Evolutionary conservation across 1,140 invertebrate genomes (phyloP), one percentile per base, ranked within the genome.

Genomic region (Bombus confusus): DNA sequence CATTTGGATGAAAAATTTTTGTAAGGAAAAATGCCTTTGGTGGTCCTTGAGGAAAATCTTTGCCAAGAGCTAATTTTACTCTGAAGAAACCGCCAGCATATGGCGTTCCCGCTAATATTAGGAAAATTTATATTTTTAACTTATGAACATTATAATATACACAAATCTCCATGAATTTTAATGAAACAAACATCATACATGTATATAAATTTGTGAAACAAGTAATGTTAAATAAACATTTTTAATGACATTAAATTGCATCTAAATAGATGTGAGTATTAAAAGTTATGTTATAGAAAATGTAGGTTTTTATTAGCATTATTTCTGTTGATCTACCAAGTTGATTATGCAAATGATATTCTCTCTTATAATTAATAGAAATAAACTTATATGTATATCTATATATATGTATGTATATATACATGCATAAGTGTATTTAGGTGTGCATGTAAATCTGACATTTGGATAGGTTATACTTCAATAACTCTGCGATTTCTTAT

Each of bases 1-100:
- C 98, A 96, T 99, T 99, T 52, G 99, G 99, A 95, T 99, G 99
- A 96, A 99, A 99, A 91, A 99, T 99, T 96, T 98, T 99, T 77
- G 99, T 99, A 52, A 99, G 95, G 94, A 99, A 99, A 95, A 97
- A 99, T 66, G 98, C 99, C 95, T 99, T 99, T 34, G 99, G 99
- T 88, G 99, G 98, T 91, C 97, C 96, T 91, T 97, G 96, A 37
- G 99, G 99, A 95, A 99, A 99, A 94, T 98, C 98, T 95, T 99
- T 99, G 4, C 98, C 98, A 22, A 99, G 96, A 82, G 97, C 97
- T 86, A 99, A 95, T 95, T 99, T 99, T 80, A 99, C 97, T 94
- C 97, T 97, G 94, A 99, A 99, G 85, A 97, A 95, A 52, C 98
- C 98, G 80, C 97, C 97, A 71, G 97, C 96, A 93, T 98, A 99